A percentile compares a stretch with the other conserved stretches of the same genome.
Conservation (phyloP, 2,113 vertebrate species). For the Sula dactylatra region DNA sequence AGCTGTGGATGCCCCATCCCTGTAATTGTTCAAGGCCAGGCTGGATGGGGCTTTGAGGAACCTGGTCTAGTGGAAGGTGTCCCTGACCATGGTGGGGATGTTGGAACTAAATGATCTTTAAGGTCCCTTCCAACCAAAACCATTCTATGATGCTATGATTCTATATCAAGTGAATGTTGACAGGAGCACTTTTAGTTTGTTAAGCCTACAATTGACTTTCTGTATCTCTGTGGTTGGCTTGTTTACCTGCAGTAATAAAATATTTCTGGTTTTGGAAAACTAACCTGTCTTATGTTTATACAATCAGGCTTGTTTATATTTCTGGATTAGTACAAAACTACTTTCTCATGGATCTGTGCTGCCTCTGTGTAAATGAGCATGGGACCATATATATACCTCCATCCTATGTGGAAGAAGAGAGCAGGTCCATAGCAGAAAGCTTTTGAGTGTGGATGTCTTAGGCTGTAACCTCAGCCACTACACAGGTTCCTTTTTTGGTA, state of each 20-base stretch:
- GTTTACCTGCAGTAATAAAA: slow-evolving; percentile 8
- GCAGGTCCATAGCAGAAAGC: not conserved
- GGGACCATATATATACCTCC: not conserved
- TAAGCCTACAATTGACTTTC: not conserved
- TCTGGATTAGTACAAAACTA: not conserved
- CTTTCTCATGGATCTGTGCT: not conserved
- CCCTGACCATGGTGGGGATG: too few relatives aligned
- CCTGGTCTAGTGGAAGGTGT: too few relatives aligned
- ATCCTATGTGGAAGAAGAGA: not conserved
- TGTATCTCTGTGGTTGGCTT: not conserved
- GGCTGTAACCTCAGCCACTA: not conserved
- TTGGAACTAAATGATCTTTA: too few relatives aligned
- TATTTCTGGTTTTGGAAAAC: not conserved
- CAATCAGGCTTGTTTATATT: not conserved
- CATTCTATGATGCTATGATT: too few relatives aligned
- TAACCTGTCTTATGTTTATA: not conserved
- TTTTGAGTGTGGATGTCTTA: not conserved
- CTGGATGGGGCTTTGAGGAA: too few relatives aligned
- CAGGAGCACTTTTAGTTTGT: not conserved
- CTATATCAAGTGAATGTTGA: not conserved
- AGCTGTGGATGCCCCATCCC: too few relatives aligned
- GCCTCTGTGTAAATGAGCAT: not conserved
- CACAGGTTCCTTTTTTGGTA: not conserved
- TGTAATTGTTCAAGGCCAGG: too few relatives aligned
- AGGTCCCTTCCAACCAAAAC: too few relatives aligned